Evolutionary conservation across 2,113 vertebrate species (phyloP).

Genomic region (Anarrhichthys ocellatus): DNA sequence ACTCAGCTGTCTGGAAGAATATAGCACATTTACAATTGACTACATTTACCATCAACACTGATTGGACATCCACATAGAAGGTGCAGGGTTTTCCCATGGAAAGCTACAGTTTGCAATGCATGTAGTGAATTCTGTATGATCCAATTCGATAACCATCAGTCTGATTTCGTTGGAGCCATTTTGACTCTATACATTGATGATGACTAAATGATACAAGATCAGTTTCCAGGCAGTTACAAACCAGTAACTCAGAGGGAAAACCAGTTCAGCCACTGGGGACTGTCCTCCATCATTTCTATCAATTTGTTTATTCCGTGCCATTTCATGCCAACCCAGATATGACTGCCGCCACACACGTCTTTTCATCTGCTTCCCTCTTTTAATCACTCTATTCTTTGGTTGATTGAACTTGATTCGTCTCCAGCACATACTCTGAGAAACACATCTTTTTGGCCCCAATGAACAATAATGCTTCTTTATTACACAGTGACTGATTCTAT

Average conservation of each 20-base stretch:
- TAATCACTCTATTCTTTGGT: background rate
- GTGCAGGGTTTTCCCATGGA: background rate
- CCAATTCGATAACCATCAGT: constrained; percentile 57
- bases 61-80: background rate
- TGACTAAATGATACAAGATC: constrained; percentile 30
- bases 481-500: constrained; percentile 16
- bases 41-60: background rate
- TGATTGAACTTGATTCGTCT: constrained; percentile 1
- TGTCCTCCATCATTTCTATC: constrained; percentile 9
- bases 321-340: background rate
- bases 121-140: constrained; percentile 24
- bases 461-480: constrained; percentile 14
- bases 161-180: constrained; percentile 18
- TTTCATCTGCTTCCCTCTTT: constrained; percentile 4
- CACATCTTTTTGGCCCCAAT: background rate
- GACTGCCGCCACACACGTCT: background rate
- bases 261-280: constrained; percentile 8
- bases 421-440: background rate
- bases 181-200: constrained; percentile 37
- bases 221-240: constrained; percentile 31
- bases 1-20: background rate
- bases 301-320: constrained; percentile 9
- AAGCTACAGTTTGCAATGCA: constrained; percentile 17
- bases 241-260: constrained; percentile 4
- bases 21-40: background rate